These are phyloP conservation scores for Donacobius atricapilla DNA, from an alignment of 2,113 vertebrate species.

Conservation along the genomic window DNA sequence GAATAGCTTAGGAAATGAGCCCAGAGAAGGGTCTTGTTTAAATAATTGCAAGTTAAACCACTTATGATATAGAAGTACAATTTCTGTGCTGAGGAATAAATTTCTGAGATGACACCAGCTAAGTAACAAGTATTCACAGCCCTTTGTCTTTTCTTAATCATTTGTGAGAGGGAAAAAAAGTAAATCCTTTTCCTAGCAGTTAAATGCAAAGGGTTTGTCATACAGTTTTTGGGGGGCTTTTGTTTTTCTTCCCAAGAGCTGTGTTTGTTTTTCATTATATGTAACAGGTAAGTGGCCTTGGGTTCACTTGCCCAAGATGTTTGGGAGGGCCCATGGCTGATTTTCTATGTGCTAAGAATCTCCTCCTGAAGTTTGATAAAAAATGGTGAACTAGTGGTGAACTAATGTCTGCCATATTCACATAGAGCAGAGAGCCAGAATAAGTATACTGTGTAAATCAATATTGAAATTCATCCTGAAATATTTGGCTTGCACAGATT, in stretches of 20 bases:
- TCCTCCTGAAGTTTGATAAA: not conserved
- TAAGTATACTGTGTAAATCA: not conserved
- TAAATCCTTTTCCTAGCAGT: not conserved
- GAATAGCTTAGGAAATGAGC: not conserved
- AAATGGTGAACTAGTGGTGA: accelerated
- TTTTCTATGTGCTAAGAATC: not conserved
- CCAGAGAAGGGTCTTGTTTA: not conserved
- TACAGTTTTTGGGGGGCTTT: not conserved
- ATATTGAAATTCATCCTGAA: not conserved
- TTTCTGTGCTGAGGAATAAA: not conserved
- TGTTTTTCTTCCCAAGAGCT: not conserved
- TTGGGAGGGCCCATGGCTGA: accelerated
- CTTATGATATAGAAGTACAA: not conserved
- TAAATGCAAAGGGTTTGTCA: not conserved
- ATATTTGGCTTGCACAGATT: not conserved
- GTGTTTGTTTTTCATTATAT: not conserved
- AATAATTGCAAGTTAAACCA: not conserved
- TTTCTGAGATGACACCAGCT: not conserved
- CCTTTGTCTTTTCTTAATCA: not conserved
- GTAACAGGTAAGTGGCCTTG: not conserved
- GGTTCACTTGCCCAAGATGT: not conserved
- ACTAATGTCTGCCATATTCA: not conserved
- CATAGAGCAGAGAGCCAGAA: not conserved
- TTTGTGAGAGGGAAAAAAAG: not conserved
- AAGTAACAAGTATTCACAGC: not conserved